Conservation (phyloP, 92 coral and sea anemone species). For the Parazoanthus darwini region DNA sequence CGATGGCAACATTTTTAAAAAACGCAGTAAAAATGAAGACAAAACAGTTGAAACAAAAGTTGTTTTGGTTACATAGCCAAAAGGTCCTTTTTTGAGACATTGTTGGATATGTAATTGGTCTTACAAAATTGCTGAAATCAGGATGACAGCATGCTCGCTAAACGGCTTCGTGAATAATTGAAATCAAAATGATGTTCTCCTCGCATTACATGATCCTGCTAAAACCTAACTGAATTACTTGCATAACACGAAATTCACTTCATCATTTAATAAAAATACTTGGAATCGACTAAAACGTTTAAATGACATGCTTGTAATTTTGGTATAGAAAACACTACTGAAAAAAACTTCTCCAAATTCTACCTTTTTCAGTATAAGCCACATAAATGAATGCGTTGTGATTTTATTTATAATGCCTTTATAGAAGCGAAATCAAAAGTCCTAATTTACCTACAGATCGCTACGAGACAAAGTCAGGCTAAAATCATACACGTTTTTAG, state of each 20-base stretch:
- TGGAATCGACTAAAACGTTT: not conserved
- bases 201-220: not conserved
- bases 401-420: not conserved
- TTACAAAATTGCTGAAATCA: not conserved
- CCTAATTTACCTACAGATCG: not conserved
- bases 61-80: not conserved
- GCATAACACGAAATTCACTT: not conserved
- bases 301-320: no score
- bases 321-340: not conserved
- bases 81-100: no score
- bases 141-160: not conserved
- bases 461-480: not conserved
- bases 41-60: not conserved
- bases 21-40: not conserved
- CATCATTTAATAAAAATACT: not conserved
- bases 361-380: not conserved
- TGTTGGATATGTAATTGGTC: not conserved
- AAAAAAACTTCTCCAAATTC: not conserved
- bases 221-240: constrained; percentile 1
- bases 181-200: not conserved
- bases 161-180: constrained; percentile 4
- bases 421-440: not conserved
- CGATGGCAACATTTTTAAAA: no score
- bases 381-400: not conserved
- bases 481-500: not conserved